Evolutionary conservation across 1,140 invertebrate species (phyloP), one percentile per base, ranked within the genome.

Genomic region (Steinernema khuongi): DNA sequence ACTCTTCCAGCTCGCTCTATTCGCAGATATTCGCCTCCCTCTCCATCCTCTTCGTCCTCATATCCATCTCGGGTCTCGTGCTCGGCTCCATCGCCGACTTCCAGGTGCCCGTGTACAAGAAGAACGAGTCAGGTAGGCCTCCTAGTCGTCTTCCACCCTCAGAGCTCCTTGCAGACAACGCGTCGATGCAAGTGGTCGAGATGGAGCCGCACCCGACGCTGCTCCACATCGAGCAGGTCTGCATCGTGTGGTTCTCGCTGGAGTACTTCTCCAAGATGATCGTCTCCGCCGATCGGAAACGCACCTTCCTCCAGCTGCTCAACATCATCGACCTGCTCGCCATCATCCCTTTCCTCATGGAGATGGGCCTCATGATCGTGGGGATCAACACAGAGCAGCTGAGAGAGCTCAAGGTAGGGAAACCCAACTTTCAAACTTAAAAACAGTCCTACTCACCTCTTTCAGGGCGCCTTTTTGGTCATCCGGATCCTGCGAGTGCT

Each of bases 341-440:
- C 11, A 83, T 83, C 67, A 29, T 83, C 22, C 81, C 81, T 2
- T 83, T 82, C 70, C 43, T 81, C n/a, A 78, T 82, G 33, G 87
- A 87, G 44, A 82, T 88, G 72, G 82, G 85, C 19, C 79, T 88
- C n/a, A 81, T 86, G 4, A 83, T 88, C 74, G 69, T 74, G 76
- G 86, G 86, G 68, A 86, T 86, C 71, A 86, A 86, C n/a, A 79
- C 81, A 7, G 86, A 87, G 73, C 86, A 87, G 71, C 86, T 88
- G 74, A 85, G 86, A 74, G 87, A 87, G 76, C 68, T 81, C 14
- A 81, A 81, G 72, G 79, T 79, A 18, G 19, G 22, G 7, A 19
- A 33, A 31, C 2, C 26, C 19, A 30, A 28, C 11, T 17, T 50
- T 14, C 0, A 30, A 67, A 18, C 66, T 28, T 14, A 66, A n/a